Evolutionary conservation across 2,113 vertebrate species (phyloP), one percentile per base, ranked within the genome.

Genomic region (Brienomyrus longianalis): DNA sequence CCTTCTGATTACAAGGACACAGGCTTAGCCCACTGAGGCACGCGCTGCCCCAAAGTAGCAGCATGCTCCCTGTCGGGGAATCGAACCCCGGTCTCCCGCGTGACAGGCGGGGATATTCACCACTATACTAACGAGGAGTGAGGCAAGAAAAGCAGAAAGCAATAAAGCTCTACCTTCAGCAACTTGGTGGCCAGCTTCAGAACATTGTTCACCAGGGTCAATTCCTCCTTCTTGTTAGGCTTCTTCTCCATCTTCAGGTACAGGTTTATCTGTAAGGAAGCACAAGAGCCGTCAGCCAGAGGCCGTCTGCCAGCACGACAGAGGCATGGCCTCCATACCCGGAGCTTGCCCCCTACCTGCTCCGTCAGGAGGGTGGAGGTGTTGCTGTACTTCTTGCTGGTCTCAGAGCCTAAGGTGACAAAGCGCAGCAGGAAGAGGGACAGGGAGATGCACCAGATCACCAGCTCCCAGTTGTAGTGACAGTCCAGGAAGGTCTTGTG

Each of bases 231-330:
- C 95, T 99, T 99, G 94, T 99, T 99, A 92, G 98, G 98, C 91
- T 99, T 99, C 96, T 99, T 99, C 95, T 99, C 98, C 98, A 99
- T 99, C 96, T 99, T 99, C 95, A 99, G 97, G 94, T 99, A 99
- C 93, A 99, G 93, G 93, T 99, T 99, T 94, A 99, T 99, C 98
- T 99, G 83, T 27, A 9, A n/a, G 48, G 83, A 31, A 51, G n/a
- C 1, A 3, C 2, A 23, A 86, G 43, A 27, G 83, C 83, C 13
- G 19, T 50, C 23, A 48, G 45, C 5, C 9, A 35, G 31, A 39
- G 35, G 19, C 31, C 15, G 15, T 77, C 70, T 77, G 70, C 70
- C 31, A 0, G 35, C 35, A 77, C 13, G 3, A 39, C 17, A 7
- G 13, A 39, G 35, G 35, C 2, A 39, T 19, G 74, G 35, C 35